These are phyloP conservation scores for Anguilla anguilla DNA, from an alignment of 2,797 vertebrate genomes.

Conservation along the genomic window DNA sequence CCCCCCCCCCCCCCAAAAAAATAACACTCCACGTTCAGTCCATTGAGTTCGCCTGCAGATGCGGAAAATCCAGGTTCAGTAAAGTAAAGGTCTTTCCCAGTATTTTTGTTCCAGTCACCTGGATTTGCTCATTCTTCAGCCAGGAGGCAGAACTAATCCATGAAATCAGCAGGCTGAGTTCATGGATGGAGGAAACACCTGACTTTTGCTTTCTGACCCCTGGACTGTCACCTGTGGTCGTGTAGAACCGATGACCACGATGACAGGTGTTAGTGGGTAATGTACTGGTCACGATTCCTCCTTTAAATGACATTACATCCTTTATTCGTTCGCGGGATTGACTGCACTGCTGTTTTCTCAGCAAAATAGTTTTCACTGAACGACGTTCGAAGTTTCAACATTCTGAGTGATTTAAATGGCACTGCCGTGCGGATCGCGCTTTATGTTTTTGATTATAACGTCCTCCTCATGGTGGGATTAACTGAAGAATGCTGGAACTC, in stretches of 20 bases:
- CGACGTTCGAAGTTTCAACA: not conserved
- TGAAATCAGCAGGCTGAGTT: too few species aligned
- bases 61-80: too few species aligned
- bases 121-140: too few species aligned
- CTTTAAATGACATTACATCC: not conserved
- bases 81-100: too few species aligned
- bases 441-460: not conserved
- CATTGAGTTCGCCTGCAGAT: not conserved
- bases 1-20: too few species aligned
- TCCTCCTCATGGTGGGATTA: not conserved
- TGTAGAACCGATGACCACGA: constrained; percentile 30
- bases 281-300: constrained; percentile 33
- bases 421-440: not conserved
- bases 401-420: not conserved
- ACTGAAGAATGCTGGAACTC: not conserved
- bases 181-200: too few species aligned
- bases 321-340: not conserved
- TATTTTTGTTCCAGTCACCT: too few species aligned
- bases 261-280: constrained; percentile 45
- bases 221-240: not conserved
- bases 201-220: too few species aligned
- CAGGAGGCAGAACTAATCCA: too few species aligned
- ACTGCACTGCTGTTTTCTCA: not conserved
- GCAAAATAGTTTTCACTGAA: not conserved
- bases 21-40: constrained; percentile 8